phyloP scores from a whole-genome alignment of 2,113 vertebrate species.

The Hippocampus zosterae region DNA sequence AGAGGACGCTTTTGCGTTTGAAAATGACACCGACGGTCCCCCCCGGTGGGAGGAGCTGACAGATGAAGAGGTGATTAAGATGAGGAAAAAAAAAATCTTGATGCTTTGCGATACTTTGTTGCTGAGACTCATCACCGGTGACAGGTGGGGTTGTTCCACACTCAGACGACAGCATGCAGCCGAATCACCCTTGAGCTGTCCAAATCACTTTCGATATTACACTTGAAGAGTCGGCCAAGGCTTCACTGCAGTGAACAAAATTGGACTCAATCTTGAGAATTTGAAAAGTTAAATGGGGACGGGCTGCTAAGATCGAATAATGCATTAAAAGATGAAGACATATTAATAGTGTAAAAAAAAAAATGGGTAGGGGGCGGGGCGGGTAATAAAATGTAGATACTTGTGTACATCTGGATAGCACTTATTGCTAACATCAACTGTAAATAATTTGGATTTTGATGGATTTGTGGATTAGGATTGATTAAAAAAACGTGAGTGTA shows the following conservation, averaged over 20 bases:
- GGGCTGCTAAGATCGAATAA: not conserved
- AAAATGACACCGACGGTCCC: constrained; percentile 48
- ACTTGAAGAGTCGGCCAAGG: constrained; percentile 50
- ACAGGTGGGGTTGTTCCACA: constrained; percentile 64
- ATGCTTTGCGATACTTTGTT: constrained; percentile 52
- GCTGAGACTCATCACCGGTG: constrained; percentile 61
- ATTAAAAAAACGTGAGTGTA: no score
- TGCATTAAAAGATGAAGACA: not conserved
- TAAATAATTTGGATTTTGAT: no score
- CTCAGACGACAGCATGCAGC: constrained; percentile 67
- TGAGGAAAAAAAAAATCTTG: constrained; percentile 62
- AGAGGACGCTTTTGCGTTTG: constrained; percentile 61
- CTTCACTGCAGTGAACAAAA: constrained; percentile 22
- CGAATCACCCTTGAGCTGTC: constrained; percentile 72
- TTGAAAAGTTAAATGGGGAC: constrained; percentile 12
- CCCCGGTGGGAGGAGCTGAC: constrained; percentile 61
- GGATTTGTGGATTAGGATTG: no score
- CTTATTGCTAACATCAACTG: no score
- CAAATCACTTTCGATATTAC: constrained; percentile 57
- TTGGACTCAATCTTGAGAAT: constrained; percentile 11
- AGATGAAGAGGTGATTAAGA: constrained; percentile 66
- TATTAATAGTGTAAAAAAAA: not conserved
- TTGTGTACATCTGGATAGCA: no score
- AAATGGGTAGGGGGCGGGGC: no score
- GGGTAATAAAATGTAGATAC: no score